phyloP scores from a whole-genome alignment of 2,888 invertebrate species.

The Archaeoteleia sp. region DNA sequence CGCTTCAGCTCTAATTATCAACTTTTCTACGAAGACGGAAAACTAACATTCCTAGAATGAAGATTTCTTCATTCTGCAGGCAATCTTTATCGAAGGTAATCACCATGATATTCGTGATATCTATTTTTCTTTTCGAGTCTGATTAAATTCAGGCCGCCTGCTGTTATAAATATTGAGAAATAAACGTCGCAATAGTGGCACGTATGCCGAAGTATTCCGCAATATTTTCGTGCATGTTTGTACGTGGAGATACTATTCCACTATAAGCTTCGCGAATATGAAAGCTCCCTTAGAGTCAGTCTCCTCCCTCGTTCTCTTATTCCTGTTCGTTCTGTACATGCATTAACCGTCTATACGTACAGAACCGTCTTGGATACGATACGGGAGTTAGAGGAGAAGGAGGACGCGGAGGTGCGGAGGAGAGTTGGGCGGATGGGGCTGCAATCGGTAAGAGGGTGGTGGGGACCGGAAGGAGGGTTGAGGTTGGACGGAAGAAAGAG shows the following conservation, averaged over 20 bases:
- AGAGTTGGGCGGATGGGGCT: conserved; percentile 60
- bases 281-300: conserved; percentile 44
- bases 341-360: conserved; percentile 62
- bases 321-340: conserved; percentile 58
- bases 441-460: conserved; percentile 59
- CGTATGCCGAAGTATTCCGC: conserved; percentile 15
- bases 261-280: conserved; percentile 52
- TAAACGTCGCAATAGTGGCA: conserved; percentile 12
- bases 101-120: conserved; percentile 5
- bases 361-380: conserved; percentile 68
- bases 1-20: conserved; percentile 73
- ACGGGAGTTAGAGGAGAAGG: conserved; percentile 60
- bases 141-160: conserved; percentile 4
- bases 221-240: conserved; percentile 26
- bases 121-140: conserved; percentile 1
- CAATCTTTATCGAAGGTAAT: conserved; percentile 24
- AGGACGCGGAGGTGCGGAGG: conserved; percentile 55
- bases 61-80: conserved; percentile 25
- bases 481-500: conserved; percentile 59
- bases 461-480: conserved; percentile 56
- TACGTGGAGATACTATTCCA: conserved; percentile 25
- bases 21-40: conserved; percentile 61
- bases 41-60: conserved; percentile 42
- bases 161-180: conserved; percentile 33
- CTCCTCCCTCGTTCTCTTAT: conserved; percentile 52